A percentile compares a stretch with the other conserved stretches of the same genome.
phyloP scores from a whole-genome alignment of 2,113 vertebrate genomes.

The Cryptomyrus ogoouensis region DNA sequence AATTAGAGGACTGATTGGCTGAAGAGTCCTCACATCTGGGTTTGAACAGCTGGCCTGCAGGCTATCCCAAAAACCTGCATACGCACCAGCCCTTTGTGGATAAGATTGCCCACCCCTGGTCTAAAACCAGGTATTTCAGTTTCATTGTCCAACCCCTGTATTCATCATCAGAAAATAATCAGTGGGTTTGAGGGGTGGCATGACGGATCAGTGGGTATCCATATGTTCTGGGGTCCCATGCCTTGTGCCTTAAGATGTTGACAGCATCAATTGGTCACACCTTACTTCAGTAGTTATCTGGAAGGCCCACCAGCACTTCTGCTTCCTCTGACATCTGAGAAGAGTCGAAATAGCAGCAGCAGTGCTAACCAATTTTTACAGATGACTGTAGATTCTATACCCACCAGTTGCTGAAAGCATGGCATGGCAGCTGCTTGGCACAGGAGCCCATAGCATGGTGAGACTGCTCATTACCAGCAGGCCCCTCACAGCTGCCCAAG shows the following conservation, averaged over 20 bases:
- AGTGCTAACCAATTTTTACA: not conserved
- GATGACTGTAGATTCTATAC: not conserved
- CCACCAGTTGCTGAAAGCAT: not conserved
- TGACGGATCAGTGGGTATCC: not conserved
- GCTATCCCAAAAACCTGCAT: no score
- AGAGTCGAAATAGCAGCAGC: not conserved
- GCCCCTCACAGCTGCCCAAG: not conserved
- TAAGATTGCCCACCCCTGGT: no score
- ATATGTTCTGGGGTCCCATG: not conserved
- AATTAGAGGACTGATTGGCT: no score
- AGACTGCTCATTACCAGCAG: not conserved
- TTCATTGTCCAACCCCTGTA: not conserved
- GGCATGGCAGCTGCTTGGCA: not conserved
- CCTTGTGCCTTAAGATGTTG: not conserved
- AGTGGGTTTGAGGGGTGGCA: not conserved
- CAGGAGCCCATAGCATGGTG: not conserved
- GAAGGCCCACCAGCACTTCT: not conserved
- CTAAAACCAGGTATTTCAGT: not conserved
- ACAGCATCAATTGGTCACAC: not conserved
- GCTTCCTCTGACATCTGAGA: not conserved
- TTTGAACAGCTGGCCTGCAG: no score
- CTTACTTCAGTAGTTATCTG: not conserved
- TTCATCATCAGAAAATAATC: not conserved
- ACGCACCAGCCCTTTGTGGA: no score
- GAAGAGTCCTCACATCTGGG: no score